phyloP scores from a whole-genome alignment of 2,888 invertebrate genomes.

The Unio pictorum region DNA sequence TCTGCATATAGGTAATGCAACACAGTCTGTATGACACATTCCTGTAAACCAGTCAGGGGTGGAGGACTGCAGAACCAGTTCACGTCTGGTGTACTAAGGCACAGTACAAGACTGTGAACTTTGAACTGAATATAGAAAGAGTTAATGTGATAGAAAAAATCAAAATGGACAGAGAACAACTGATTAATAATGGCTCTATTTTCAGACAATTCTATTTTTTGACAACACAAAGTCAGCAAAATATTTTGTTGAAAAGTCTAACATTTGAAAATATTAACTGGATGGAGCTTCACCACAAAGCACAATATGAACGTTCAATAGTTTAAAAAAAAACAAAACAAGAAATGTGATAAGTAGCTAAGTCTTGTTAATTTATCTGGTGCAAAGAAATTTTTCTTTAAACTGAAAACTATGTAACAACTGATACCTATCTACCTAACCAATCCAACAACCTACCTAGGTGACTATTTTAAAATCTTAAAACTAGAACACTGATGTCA shows the following conservation, averaged over 20 bases:
- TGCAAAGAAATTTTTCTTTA: no score
- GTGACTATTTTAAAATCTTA: no score
- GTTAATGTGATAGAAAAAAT: neutral
- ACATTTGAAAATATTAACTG: no score
- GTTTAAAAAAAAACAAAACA: no score
- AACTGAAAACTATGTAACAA: no score
- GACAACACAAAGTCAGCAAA: neutral
- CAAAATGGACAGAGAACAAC: neutral
- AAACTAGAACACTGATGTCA: no score
- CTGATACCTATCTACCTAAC: no score
- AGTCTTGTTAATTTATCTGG: no score
- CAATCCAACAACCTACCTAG: no score
- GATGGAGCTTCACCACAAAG: no score
- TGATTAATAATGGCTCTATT: neutral
- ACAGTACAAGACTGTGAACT: constrained; percentile 76
- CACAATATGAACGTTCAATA: no score
- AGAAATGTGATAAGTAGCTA: no score
- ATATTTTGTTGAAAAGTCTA: neutral
- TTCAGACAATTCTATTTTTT: neutral
- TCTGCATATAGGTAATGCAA: constrained; percentile 80
- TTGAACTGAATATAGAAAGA: constrained; percentile 61
- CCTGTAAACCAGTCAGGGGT: constrained; percentile 75
- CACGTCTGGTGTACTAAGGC: constrained; percentile 76
- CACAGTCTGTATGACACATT: constrained; percentile 77
- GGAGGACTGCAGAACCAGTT: constrained; percentile 73